These are phyloP conservation scores for Clusia tigrina DNA, from an alignment of 2,888 invertebrate species.

Conservation along the genomic window DNA sequence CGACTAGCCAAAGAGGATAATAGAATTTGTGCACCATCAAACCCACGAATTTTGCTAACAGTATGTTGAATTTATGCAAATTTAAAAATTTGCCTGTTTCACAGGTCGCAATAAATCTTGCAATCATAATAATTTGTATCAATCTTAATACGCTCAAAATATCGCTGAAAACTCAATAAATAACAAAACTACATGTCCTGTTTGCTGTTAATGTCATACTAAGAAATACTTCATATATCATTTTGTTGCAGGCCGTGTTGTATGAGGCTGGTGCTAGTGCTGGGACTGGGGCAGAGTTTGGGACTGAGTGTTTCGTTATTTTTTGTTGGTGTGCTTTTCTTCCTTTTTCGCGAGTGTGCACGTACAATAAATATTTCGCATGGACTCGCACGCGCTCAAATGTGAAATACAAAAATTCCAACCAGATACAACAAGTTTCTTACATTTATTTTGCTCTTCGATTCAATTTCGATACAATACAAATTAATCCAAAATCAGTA, in stretches of 20 bases:
- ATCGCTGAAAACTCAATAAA: constrained; percentile 61
- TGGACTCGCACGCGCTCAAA: neutral
- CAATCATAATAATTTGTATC: constrained; percentile 63
- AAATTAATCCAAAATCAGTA: constrained; percentile 62
- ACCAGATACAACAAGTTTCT: neutral
- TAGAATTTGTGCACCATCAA: too few species aligned
- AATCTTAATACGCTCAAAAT: constrained; percentile 63
- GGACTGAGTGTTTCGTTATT: constrained; percentile 24
- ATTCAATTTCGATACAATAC: constrained; percentile 45
- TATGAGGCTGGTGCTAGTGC: constrained; percentile 18
- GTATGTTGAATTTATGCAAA: too few species aligned
- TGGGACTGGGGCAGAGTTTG: constrained; percentile 2
- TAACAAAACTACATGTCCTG: constrained; percentile 61
- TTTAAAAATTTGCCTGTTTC: too few species aligned
- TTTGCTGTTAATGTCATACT: constrained; percentile 63
- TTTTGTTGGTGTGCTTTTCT: constrained; percentile 14
- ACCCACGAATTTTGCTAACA: too few species aligned
- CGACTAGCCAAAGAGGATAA: too few species aligned
- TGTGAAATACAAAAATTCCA: constrained; percentile 1
- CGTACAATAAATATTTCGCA: too few species aligned
- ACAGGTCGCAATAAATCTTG: constrained; percentile 55
- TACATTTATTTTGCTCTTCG: constrained; percentile 28
- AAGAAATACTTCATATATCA: constrained; percentile 63
- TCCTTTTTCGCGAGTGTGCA: constrained; percentile 21
- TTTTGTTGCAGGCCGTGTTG: constrained; percentile 37